phyloP scores from a whole-genome alignment of 1,140 invertebrate species.

The Sarcophaga peregrina region DNA sequence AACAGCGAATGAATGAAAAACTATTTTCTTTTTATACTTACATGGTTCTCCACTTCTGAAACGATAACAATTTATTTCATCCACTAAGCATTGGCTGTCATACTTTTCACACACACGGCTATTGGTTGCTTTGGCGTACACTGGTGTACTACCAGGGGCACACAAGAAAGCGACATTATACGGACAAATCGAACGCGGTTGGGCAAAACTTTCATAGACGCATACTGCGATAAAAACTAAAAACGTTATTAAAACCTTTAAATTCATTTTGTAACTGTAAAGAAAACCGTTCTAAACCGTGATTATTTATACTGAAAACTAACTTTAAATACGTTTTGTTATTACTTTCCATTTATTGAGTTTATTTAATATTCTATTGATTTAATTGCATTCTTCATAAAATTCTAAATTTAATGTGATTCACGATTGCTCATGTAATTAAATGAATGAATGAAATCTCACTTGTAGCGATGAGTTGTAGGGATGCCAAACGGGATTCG shows the following conservation, averaged over 20 bases:
- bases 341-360: no score
- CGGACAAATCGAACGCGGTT: constrained; percentile 1
- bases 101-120: not conserved
- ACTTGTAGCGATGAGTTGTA: no score
- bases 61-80: constrained; percentile 9
- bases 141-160: not conserved
- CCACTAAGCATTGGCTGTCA: not conserved
- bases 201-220: not conserved
- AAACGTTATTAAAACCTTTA: constrained; percentile 25
- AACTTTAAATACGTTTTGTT: no score
- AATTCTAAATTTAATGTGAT: not conserved
- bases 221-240: not conserved
- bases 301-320: not conserved
- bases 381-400: not conserved
- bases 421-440: not conserved
- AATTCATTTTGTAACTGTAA: constrained; percentile 20
- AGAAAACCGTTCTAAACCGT: not conserved
- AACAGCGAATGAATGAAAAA: no score
- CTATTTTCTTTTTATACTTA: not conserved
- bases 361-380: not conserved
- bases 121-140: not conserved
- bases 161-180: not conserved
- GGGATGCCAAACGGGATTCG: no score
- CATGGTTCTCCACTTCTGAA: not conserved
- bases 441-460: no score